These are phyloP conservation scores for Eutolmus rufibarbis DNA, from an alignment of 2,888 invertebrate species.

Conservation along the genomic window DNA sequence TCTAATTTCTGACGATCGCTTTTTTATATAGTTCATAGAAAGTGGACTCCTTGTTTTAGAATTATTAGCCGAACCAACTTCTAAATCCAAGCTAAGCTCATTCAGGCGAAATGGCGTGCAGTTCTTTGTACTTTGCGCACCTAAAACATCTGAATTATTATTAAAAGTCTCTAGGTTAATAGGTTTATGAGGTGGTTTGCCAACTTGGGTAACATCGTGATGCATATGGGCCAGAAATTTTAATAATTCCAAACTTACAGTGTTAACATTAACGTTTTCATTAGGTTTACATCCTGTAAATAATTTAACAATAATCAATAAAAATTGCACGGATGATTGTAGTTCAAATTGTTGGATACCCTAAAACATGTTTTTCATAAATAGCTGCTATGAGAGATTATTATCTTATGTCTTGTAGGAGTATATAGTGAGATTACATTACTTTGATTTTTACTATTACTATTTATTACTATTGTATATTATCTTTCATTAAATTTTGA, in stretches of 20 bases:
- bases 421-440: too few relatives aligned
- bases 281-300: not conserved
- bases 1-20: not conserved
- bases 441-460: too few relatives aligned
- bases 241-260: not conserved
- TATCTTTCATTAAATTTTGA: too few relatives aligned
- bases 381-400: too few relatives aligned
- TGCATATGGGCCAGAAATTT: constrained; percentile 51
- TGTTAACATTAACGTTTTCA: not conserved
- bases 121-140: constrained; percentile 44
- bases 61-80: constrained; percentile 6
- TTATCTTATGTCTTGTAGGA: too few relatives aligned
- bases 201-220: constrained; percentile 49
- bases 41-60: not conserved
- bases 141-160: constrained; percentile 41
- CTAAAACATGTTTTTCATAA: too few relatives aligned
- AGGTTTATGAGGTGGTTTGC: constrained; percentile 47
- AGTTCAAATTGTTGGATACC: not conserved
- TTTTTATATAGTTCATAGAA: not conserved
- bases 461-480: too few relatives aligned
- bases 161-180: constrained; percentile 46
- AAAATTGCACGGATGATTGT: not conserved
- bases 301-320: not conserved
- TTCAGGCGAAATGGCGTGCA: constrained; percentile 48
- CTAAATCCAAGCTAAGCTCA: constrained; percentile 48